These are phyloP conservation scores for Plebejus anna DNA, from an alignment of 2,888 invertebrate species.

Conservation along the genomic window DNA sequence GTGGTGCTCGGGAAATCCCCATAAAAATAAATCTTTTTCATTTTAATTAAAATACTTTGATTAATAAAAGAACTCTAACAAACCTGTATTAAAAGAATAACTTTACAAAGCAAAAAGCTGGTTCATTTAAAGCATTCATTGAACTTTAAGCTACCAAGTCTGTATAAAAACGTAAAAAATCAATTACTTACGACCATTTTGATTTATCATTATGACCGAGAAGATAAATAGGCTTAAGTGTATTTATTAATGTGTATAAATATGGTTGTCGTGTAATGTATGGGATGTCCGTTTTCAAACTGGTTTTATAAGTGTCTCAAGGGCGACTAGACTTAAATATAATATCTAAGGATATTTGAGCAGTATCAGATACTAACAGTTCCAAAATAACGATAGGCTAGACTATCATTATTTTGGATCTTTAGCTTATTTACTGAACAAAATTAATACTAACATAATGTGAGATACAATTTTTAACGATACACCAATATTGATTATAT, in stretches of 20 bases:
- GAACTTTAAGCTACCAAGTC: not conserved
- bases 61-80: slow-evolving; percentile 22
- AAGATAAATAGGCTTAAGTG: slow-evolving; percentile 9
- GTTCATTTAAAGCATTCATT: slow-evolving; percentile 6
- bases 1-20: not conserved
- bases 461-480: too few relatives aligned
- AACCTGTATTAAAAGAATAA: slow-evolving; percentile 7
- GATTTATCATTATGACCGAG: slow-evolving; percentile 1
- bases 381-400: too few relatives aligned
- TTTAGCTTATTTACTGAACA: too few relatives aligned
- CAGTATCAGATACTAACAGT: too few relatives aligned
- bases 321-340: not conserved
- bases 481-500: too few relatives aligned
- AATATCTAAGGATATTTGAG: too few relatives aligned
- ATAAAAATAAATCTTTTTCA: slow-evolving; percentile 23
- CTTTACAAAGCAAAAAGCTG: slow-evolving; percentile 21
- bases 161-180: not conserved
- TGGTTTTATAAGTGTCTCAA: not conserved
- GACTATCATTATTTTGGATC: too few relatives aligned
- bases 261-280: slow-evolving; percentile 2
- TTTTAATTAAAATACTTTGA: slow-evolving; percentile 17
- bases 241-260: slow-evolving; percentile 13
- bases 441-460: too few relatives aligned
- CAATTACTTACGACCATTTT: slow-evolving; percentile 8
- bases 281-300: slow-evolving; percentile 15